Base-by-base conservation (phyloP, 2,797 vertebrate genomes). In the Pogonophryne albipinna region DNA sequence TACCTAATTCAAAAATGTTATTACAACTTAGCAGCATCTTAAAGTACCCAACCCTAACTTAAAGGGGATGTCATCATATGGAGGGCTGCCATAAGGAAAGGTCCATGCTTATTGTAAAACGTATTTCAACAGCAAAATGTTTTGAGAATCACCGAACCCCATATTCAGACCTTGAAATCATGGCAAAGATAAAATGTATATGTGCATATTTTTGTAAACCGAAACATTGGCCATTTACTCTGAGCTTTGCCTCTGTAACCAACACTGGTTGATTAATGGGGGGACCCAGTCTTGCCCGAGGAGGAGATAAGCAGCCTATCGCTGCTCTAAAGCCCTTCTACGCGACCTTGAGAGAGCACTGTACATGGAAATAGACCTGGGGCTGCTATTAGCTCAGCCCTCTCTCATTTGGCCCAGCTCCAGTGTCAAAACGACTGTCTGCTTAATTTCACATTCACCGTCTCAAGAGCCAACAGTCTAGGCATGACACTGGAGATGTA, bases 261-360 rank as follows among this genome's bases (percentile, higher is more conserved):
- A 92, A 90, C 66, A 78, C 76, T 20, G 80, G 84, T 82, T 94
- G 92, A 93, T 92, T 91, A 92, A 94, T 94, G 87, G 91, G 79
- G 85, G 84, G 76, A 83, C 77, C 73, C 44, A 47, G 85, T 89
- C 78, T 90, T 47, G 87, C 92, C 89, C 8, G 61, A 81, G 91
- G 87, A 93, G 70, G 53, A 92, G 93, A 94, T 93, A 92, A 94
- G 92, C 90, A 92, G 88, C 85, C 79, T 90, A 90, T 91, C 74
- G 42, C 73, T 78, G 89, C 71, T 78, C 83, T 59, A 60, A 86
- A 87, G 79, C 82, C 70, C 76, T 83, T 87, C 78, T 67, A 56
- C 77, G 71, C 82, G 90, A 93, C 93, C 93, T 94, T 94, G 93
- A 88, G 84, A 91, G 82, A 78, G 85, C 76, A 85, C 85, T 87